Percentiles rank a stretch among this genome's conserved stretches.
These are phyloP conservation scores for Halichoerus grypus DNA, from an alignment of 2,113 vertebrate species.

Conservation along the genomic window DNA sequence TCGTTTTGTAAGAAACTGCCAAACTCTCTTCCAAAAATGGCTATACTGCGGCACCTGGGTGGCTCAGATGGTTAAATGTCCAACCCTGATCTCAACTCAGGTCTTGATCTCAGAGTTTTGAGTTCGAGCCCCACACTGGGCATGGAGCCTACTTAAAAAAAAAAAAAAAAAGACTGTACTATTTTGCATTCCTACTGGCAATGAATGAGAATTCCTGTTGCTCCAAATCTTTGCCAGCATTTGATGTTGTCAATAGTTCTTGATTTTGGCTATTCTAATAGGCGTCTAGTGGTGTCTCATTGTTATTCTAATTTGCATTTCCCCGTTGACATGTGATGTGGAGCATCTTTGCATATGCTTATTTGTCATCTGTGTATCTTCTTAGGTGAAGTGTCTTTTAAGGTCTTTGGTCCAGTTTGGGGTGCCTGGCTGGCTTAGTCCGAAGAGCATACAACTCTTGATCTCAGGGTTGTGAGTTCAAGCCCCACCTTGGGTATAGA, in stretches of 20 bases:
- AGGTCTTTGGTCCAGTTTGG: background rate
- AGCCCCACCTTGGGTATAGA: background rate
- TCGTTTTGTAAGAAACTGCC: background rate
- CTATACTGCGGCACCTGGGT: background rate
- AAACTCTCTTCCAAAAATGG: background rate
- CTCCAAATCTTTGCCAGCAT: background rate
- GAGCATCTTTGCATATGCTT: background rate
- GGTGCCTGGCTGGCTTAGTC: background rate
- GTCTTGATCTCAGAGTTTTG: background rate
- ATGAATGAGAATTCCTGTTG: background rate
- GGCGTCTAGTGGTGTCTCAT: background rate
- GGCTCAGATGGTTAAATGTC: background rate
- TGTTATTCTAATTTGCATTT: background rate
- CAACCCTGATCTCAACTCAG: background rate
- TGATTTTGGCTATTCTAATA: background rate
- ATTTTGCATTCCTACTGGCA: background rate
- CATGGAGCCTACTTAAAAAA: background rate
- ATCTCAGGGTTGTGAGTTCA: background rate
- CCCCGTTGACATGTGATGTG: background rate
- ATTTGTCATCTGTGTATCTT: background rate
- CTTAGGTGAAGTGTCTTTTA: background rate
- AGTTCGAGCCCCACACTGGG: background rate
- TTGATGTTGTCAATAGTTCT: background rate
- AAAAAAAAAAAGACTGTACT: background rate
- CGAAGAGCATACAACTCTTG: background rate